Evolutionary conservation across 2,888 invertebrate genomes (phyloP).

Genomic region (Hydriomena furcata): DNA sequence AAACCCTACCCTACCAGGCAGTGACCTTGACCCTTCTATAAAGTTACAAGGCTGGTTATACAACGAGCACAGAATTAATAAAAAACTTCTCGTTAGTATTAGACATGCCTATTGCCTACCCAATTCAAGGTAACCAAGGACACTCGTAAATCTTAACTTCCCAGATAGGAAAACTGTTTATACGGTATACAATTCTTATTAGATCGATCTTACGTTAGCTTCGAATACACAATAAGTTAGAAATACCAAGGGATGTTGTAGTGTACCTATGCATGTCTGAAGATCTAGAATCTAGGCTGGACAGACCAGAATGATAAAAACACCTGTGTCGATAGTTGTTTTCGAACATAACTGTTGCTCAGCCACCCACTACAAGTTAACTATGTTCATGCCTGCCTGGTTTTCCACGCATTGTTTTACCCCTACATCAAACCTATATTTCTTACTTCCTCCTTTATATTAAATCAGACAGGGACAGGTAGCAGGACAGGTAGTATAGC

Average conservation of each 20-base stretch:
- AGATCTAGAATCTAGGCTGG: no score
- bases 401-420: constrained; percentile 23
- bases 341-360: constrained; percentile 25
- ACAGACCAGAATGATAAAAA: not conserved
- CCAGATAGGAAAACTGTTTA: no score
- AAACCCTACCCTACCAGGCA: not conserved
- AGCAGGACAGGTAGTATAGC: constrained; percentile 16
- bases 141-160: constrained; percentile 20
- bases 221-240: no score
- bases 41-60: not conserved
- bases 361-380: constrained; percentile 22
- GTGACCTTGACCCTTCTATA: constrained; percentile 1
- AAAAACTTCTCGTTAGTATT: not conserved
- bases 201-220: no score
- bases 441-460: constrained; percentile 30
- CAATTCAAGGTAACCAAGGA: constrained; percentile 9
- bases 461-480: constrained; percentile 25
- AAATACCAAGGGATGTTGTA: no score
- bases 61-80: constrained; percentile 6
- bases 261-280: no score
- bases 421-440: constrained; percentile 26
- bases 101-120: no score
- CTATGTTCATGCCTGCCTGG: constrained; percentile 32
- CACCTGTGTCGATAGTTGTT: constrained; percentile 3
- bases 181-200: no score